Percentiles rank a stretch among this genome's conserved stretches.
Evolutionary conservation across 2,888 invertebrate genomes (phyloP).

Genomic region (Pimpla rufipes): DNA sequence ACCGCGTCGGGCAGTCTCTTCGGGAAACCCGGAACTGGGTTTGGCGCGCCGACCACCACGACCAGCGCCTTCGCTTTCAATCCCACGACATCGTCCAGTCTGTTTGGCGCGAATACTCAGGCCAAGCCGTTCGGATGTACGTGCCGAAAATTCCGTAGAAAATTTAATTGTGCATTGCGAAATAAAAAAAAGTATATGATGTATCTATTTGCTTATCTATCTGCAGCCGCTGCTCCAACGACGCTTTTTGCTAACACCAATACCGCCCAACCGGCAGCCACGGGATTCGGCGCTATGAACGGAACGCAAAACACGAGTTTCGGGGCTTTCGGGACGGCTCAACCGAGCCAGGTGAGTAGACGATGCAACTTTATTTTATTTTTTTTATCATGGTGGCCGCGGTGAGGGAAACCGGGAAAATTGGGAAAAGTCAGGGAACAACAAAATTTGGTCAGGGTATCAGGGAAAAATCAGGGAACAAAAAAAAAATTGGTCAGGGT

Average conservation of each 20-base stretch:
- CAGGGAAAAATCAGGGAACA: no score
- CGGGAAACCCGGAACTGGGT: slow-evolving; percentile 88
- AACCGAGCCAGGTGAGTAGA: slow-evolving; percentile 81
- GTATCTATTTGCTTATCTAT: not conserved
- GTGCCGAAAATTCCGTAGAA: slow-evolving; percentile 56
- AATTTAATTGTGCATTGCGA: not conserved
- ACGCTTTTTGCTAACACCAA: slow-evolving; percentile 82
- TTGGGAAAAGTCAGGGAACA: no score
- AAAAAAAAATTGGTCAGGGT: no score
- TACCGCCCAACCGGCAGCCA: slow-evolving; percentile 81
- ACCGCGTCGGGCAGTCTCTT: slow-evolving; percentile 88
- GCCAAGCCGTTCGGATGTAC: slow-evolving; percentile 85
- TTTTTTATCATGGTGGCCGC: no score
- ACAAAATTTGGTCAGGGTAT: no score
- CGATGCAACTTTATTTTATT: no score
- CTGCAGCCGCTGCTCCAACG: slow-evolving; percentile 80
- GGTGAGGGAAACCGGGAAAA: no score
- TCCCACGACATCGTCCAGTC: slow-evolving; percentile 82
- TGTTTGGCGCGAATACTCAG: slow-evolving; percentile 85
- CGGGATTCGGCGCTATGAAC: slow-evolving; percentile 81
- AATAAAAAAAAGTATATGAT: no score
- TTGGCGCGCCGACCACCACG: slow-evolving; percentile 86
- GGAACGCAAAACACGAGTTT: slow-evolving; percentile 83
- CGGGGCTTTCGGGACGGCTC: slow-evolving; percentile 83
- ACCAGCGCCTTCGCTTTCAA: slow-evolving; percentile 85